Base-by-base conservation (phyloP, 2,888 invertebrate species). In the Caradrina kadenii region DNA sequence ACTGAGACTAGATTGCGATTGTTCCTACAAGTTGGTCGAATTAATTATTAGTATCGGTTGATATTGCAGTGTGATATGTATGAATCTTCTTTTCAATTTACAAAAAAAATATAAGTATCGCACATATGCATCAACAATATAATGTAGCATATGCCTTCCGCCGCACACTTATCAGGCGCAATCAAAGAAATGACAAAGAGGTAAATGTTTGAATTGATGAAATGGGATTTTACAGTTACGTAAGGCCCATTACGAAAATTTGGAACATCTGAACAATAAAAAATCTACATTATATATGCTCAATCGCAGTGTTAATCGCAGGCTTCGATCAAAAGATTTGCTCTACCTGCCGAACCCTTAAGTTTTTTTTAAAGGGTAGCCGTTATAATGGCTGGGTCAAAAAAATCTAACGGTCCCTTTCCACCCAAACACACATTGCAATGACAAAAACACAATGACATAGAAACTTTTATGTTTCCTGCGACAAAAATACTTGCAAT, bases 371-470 rank as follows among this genome's bases (percentile, higher is more conserved):
- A 93, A 94, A 94, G 94, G 95, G 93, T 94, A 89, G 88, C 93
- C 92, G 92, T 93, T 93, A 93, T 92, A 88, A 91, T 88, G 86
- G 86, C 74, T 78, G 77, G 76, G 83, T 86, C 88, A 93, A 95
- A 76, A 94, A 94, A 93, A 91, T 87, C 82, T 93, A 95, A 95
- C 95, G 95, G 95, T 92, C 87, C 91, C 87, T 81, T 87, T 91
- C 90, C 87, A 92, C 88, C 93, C 92, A 90, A 91, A 92, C 90
- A 93, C 95, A 94, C 93, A 94, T 94, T 95, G 94, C 93, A 86
- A 89, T 86, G 86, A 90, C 89, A 92, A 92, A 93, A 93, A 93
- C 91, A 93, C 92, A 93, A 93, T 93, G 92, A 93, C 93, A 93
- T 87, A 87, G 90, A 92, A 90, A 93, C 91, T 93, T 84, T 93